phyloP scores from a whole-genome alignment of 2,888 invertebrate species.

The Rhingia campestris region DNA sequence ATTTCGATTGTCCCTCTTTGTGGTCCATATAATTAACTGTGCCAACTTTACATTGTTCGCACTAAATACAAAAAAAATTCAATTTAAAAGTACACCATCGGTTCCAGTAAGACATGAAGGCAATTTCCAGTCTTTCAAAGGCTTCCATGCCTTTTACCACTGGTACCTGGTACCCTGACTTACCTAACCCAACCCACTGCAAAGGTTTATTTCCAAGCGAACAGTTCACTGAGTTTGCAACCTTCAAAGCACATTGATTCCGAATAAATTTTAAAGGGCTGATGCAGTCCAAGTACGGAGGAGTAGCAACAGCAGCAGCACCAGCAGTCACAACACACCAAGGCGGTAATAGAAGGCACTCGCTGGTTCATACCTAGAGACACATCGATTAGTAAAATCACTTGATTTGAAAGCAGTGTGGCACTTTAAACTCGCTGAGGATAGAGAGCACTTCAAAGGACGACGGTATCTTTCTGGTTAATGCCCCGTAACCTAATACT shows the following conservation, averaged over 20 bases:
- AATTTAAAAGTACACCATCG: background rate
- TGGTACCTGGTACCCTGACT: background rate
- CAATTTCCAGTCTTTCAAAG: conserved; percentile 19
- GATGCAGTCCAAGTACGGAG: conserved; percentile 46
- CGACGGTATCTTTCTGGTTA: conserved; percentile 30
- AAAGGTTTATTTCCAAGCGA: conserved; percentile 57
- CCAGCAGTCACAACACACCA: conserved; percentile 5
- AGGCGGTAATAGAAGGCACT: background rate
- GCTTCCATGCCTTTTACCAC: background rate
- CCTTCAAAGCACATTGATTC: conserved; percentile 64
- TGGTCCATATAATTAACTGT: background rate
- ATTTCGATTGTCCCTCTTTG: background rate
- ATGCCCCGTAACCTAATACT: conserved; percentile 48
- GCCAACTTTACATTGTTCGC: conserved; percentile 1
- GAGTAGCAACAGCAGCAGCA: conserved; percentile 6
- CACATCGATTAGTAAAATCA: conserved; percentile 68
- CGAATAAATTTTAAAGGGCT: conserved; percentile 58
- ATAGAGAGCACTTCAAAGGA: conserved; percentile 50
- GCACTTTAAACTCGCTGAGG: conserved; percentile 42
- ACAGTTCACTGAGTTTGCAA: conserved; percentile 63
- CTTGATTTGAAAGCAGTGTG: conserved; percentile 61
- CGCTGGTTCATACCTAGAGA: conserved; percentile 37
- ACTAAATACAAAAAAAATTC: conserved; percentile 8
- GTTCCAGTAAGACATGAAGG: conserved; percentile 5
- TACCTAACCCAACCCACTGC: conserved; percentile 31